Evolutionary conservation across 92 coral and sea anemone genomes (phyloP).

Genomic region (Phenganax marumi): DNA sequence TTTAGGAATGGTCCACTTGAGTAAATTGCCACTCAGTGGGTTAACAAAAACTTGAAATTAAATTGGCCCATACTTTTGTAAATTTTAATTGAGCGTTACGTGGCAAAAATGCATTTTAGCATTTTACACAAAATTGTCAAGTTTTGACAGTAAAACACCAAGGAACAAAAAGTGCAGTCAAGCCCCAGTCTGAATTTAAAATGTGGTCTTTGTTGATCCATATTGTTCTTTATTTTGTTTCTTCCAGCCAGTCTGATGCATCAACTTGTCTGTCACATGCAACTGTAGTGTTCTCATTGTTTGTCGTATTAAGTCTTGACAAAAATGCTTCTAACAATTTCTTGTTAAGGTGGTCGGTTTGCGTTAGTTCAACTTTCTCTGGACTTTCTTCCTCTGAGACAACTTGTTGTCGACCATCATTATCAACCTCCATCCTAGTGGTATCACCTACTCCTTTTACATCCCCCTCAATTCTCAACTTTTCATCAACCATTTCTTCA

Average conservation of each 20-base stretch:
- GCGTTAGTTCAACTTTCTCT: slow-evolving; percentile 66
- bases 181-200: too few relatives aligned
- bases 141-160: too few relatives aligned
- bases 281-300: neutral
- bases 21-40: too few relatives aligned
- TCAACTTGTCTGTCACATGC: neutral
- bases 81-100: too few relatives aligned
- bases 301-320: slow-evolving; percentile 62
- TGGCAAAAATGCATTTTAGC: too few relatives aligned
- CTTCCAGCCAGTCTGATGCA: slow-evolving; percentile 27
- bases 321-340: slow-evolving; percentile 78
- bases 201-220: neutral
- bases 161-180: too few relatives aligned
- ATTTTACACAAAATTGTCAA: too few relatives aligned
- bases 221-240: neutral
- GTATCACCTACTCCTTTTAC: neutral
- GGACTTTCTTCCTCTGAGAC: slow-evolving; percentile 35
- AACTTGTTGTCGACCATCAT: neutral
- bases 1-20: too few relatives aligned
- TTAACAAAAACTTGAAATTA: too few relatives aligned
- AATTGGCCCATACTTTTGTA: too few relatives aligned
- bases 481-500: slow-evolving; percentile 26
- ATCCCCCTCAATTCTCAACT: neutral
- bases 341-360: slow-evolving; percentile 90
- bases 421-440: slow-evolving; percentile 1